Evolutionary conservation across 2,888 invertebrate species (phyloP).

Genomic region (Macaria notata): DNA sequence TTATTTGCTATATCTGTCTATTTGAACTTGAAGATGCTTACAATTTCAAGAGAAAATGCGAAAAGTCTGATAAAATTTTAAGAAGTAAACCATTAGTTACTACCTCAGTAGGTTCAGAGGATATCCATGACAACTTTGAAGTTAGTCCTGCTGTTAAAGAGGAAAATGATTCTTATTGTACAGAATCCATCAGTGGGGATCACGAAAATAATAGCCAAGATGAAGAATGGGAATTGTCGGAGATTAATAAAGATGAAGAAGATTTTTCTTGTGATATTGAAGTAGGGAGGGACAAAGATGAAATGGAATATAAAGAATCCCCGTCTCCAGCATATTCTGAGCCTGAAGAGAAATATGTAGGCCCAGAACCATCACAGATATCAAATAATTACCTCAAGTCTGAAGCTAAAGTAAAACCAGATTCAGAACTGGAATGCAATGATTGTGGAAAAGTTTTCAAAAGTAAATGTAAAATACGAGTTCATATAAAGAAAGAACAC

Average conservation of each 20-base stretch:
- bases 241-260: background rate
- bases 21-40: slow-evolving; percentile 57
- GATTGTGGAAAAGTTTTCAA: slow-evolving; percentile 50
- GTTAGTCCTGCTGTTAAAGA: background rate
- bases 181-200: background rate
- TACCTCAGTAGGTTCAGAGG: too few species aligned
- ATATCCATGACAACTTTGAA: background rate
- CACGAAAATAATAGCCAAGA: background rate
- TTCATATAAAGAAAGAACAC: slow-evolving; percentile 48
- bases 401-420: too few species aligned
- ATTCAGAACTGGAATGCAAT: slow-evolving; percentile 46
- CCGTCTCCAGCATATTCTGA: background rate
- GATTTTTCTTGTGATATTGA: background rate
- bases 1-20: slow-evolving; percentile 61
- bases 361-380: slow-evolving; percentile 34
- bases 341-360: background rate
- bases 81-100: slow-evolving; percentile 12
- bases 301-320: background rate
- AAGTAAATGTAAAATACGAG: slow-evolving; percentile 53
- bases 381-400: too few species aligned
- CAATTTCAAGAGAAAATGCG: slow-evolving; percentile 63
- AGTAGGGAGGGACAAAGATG: background rate
- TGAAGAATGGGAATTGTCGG: background rate
- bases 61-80: slow-evolving; percentile 52
- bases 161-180: background rate